These are phyloP conservation scores for Cantharis nigra DNA, from an alignment of 2,888 invertebrate genomes.

Conservation along the genomic window DNA sequence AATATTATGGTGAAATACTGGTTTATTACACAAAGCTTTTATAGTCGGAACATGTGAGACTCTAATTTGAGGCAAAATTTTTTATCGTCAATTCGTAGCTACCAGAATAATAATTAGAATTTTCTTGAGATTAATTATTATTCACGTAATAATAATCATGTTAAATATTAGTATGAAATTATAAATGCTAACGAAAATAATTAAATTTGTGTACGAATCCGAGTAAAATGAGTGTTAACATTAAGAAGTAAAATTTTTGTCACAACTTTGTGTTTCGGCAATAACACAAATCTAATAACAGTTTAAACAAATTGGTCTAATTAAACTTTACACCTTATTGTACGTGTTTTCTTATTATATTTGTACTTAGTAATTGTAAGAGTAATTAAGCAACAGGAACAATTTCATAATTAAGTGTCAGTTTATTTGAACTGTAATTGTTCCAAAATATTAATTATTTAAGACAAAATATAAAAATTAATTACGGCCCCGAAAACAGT, in stretches of 20 bases:
- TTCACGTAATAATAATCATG: background rate
- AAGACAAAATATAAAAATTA: background rate
- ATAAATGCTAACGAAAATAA: background rate
- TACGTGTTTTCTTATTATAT: slow-evolving; percentile 22
- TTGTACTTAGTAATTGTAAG: slow-evolving; percentile 20
- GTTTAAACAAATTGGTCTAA: slow-evolving; percentile 20
- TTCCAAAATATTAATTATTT: background rate
- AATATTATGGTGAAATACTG: too few relatives aligned
- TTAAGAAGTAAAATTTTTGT: slow-evolving; percentile 1
- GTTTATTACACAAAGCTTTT: too few relatives aligned
- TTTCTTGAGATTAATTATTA: background rate
- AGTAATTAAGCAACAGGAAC: slow-evolving; percentile 19
- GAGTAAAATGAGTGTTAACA: background rate
- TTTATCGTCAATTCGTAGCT: background rate
- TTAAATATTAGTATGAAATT: background rate
- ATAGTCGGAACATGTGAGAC: too few relatives aligned
- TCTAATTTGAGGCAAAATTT: too few relatives aligned
- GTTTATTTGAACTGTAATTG: slow-evolving; percentile 4
- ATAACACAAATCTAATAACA: slow-evolving; percentile 15
- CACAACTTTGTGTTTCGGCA: slow-evolving; percentile 4
- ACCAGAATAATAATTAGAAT: background rate
- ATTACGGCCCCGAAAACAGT: background rate
- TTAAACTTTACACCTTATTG: slow-evolving; percentile 21
- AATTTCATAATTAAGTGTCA: slow-evolving; percentile 10
- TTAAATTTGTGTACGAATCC: background rate